Base-by-base conservation (phyloP, 1,140 invertebrate species). In the Ips nitidus region DNA sequence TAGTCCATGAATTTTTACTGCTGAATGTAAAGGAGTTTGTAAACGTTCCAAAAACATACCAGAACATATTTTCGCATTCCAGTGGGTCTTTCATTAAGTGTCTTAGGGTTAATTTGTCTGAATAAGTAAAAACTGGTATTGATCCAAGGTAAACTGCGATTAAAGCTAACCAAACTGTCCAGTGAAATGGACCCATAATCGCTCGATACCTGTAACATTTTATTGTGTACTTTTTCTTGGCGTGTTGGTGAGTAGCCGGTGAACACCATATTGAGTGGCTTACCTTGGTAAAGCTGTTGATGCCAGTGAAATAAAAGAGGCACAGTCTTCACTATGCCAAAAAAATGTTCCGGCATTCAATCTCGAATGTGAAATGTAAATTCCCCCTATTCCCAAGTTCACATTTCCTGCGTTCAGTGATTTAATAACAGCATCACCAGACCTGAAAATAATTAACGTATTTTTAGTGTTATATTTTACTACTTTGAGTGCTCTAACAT, bases 1-100 rank as follows among this genome's bases (percentile, higher is more conserved):
- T 87, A 53, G 84, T 85, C 88, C 89, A 90, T 1, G 89, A 88
- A 65, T 88, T 85, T 71, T 85, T 84, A 2, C 87, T 88, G 45
- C 82, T 83, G 74, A 92, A 90, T 2, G 88, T 88, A 70, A 92
- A 91, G 70, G 87, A 87, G 74, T 92, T 92, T 1, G 91, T 92
- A 78, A 91, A 92, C 50, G 90, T 92, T 5, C 90, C 90, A 72
- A 91, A 92, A 22, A 92, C 89, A 77, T 90, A 91, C 89, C 89
- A 90, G 77, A 90, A 90, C 88, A 90, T 90, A 70, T 90, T 89
- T 78, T 90, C 89, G 22, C 90, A 81, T 81, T 90, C 87, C 45
- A 85, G 84, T 61, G 87, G 87, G 71, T 88, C 85, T 47, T 87
- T 83, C 22, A 91, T 71, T 7, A 92, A 77, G 73, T 87, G 86